A percentile compares a stretch with the other conserved stretches of the same genome.
These are phyloP conservation scores for Paracentrotus lividus DNA, from an alignment of 53 echinoderm and acorn worm species.

Conservation along the genomic window DNA sequence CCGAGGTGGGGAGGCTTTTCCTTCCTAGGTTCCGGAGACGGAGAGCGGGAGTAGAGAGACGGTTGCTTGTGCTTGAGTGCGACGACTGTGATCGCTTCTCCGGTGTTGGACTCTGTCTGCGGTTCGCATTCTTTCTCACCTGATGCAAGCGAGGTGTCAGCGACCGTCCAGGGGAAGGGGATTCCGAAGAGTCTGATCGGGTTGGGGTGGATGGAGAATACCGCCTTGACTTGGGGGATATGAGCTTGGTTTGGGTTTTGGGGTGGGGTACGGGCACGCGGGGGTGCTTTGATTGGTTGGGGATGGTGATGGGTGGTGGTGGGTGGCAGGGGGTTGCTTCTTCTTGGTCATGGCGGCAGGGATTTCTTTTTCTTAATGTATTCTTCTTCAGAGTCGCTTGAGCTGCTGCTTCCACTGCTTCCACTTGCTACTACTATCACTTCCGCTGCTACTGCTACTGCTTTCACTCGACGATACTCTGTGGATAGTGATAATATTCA, in stretches of 20 bases:
- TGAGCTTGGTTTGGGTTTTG: constrained; percentile 18
- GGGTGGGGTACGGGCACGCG: constrained; percentile 18
- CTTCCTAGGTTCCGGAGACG: constrained; percentile 49
- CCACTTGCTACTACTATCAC: constrained; percentile 74
- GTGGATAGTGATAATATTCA: too few relatives aligned
- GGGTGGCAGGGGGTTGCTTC: constrained; percentile 16
- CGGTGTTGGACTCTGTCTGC: constrained; percentile 65
- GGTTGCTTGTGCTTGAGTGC: constrained; percentile 57
- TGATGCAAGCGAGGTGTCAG: constrained; percentile 41
- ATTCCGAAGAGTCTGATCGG: constrained; percentile 70
- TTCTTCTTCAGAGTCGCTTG: constrained; percentile 65
- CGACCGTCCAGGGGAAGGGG: not conserved
- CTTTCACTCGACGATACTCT: constrained; percentile 68
- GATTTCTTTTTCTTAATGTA: constrained; percentile 74
- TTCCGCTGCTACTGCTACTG: constrained; percentile 61
- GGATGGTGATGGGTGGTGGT: constrained; percentile 40
- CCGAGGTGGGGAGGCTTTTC: constrained; percentile 41
- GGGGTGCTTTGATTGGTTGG: not conserved
- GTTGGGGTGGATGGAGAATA: constrained; percentile 76
- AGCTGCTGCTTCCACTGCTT: constrained; percentile 68
- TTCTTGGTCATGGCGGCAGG: constrained; percentile 62
- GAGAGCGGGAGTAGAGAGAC: constrained; percentile 38
- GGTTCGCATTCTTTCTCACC: constrained; percentile 11
- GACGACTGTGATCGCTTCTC: constrained; percentile 56
- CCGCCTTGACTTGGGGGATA: constrained; percentile 8